Conservation (phyloP, 2,888 invertebrate genomes). For the Didymodactylos carnosus region DNA sequence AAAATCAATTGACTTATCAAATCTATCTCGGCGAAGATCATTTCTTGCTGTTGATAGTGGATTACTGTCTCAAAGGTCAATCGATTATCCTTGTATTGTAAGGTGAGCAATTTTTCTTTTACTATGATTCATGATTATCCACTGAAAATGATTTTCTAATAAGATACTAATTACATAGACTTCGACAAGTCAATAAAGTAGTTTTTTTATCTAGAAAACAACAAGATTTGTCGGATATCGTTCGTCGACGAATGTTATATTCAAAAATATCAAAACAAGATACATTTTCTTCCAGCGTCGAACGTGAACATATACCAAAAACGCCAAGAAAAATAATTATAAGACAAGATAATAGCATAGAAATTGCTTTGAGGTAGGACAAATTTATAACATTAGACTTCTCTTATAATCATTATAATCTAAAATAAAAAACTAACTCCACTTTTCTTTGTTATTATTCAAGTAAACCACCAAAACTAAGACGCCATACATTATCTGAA, state of each 20-base stretch:
- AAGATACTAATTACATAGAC: too few relatives aligned
- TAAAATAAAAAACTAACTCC: neutral
- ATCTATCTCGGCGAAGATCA: neutral
- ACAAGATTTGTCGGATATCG: conserved; percentile 10
- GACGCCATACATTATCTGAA: conserved; percentile 8
- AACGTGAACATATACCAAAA: conserved; percentile 14
- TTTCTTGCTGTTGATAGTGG: neutral
- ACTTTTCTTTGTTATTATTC: neutral
- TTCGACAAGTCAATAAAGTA: too few relatives aligned
- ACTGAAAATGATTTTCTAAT: too few relatives aligned
- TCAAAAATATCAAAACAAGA: conserved; percentile 8
- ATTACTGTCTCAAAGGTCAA: conserved; percentile 3
- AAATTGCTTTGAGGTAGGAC: neutral
- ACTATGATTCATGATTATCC: too few relatives aligned
- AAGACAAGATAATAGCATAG: conserved; percentile 12
- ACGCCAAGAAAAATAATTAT: conserved; percentile 12
- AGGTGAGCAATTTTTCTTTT: too few relatives aligned
- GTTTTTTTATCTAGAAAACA: too few relatives aligned
- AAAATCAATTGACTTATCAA: conserved; percentile 7
- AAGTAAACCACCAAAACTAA: conserved; percentile 5
- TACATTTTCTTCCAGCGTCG: conserved; percentile 1
- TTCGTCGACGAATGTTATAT: conserved; percentile 9
- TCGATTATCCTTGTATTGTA: conserved; percentile 13
- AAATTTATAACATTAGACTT: neutral
- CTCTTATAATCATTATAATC: neutral